phyloP scores from a whole-genome alignment of 2,797 vertebrate species.

The Acridotheres tristis region DNA sequence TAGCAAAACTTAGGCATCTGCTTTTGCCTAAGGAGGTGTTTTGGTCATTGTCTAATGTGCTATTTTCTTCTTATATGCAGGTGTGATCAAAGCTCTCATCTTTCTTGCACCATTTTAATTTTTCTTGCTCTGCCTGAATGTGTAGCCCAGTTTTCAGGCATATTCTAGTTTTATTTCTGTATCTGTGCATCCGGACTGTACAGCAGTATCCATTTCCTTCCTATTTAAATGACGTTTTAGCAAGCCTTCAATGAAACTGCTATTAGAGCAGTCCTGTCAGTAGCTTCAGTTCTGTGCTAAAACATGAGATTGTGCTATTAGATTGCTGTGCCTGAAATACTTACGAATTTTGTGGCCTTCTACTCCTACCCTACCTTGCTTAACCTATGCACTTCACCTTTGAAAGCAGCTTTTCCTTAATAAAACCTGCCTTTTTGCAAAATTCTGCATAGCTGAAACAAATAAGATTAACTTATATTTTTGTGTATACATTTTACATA shows the following conservation, averaged over 20 bases:
- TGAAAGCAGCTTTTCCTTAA: background rate
- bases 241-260: background rate
- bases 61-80: background rate
- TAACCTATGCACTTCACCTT: background rate
- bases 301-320: background rate
- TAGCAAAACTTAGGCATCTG: background rate
- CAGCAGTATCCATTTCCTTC: background rate
- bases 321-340: background rate
- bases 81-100: background rate
- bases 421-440: background rate
- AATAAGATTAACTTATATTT: background rate
- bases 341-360: background rate
- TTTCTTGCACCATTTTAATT: background rate
- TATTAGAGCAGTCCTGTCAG: background rate
- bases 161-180: background rate
- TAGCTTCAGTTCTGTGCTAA: background rate
- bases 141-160: background rate
- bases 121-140: background rate
- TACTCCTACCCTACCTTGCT: background rate
- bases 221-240: background rate
- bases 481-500: fast-evolving
- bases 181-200: background rate
- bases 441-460: background rate
- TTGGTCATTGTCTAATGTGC: background rate
- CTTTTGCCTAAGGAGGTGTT: background rate